Base-by-base conservation (phyloP, 2,797 vertebrate species). In the Anniella stebbinsi region DNA sequence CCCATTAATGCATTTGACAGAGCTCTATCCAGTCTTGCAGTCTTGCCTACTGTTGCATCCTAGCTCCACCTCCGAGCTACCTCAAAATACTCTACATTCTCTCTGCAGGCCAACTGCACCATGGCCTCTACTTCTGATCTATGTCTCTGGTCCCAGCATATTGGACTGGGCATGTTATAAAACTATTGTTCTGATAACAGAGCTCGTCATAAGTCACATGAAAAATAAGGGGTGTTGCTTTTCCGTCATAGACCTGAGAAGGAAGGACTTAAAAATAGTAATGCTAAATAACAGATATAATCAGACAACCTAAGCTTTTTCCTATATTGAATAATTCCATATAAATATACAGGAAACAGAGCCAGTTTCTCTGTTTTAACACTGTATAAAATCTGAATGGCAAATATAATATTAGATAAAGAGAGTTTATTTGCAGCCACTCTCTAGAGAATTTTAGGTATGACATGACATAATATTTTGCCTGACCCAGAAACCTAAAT, bases 391-490 rank as follows among this genome's bases (percentile, higher is more conserved):
- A 33, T 21, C n/a, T 30, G 60, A 45, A 36, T 63, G 45, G 38
- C 25, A 30, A 28, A 41, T 21, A 33, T 38, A 63, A 89, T 30
- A 80, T 28, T 28, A 30, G n/a, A 66, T 8, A 33, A n/a, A 45
- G 28, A 57, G 66, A 90, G n/a, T 10, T 91, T 48, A 48, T 54
- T 48, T n/a, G 1, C 67, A 60, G 21, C 87, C 15, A 72, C 21
- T 75, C 72, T 60, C 84, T 78, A 67, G 57, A 88, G 13, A 25
- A 51, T 81, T 67, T 41, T 17, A 81, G 38, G 72, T 89, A 87
- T 67, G 54, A 73, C 66, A 28, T 38, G 45, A 54, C 10, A 9
- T 45, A 60, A 57, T 51, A 78, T 88, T 78, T 92, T 67, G 63
- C 30, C 75, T 72, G 57, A 76, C 25, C 36, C 7, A 45, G 10